Conservation (phyloP, 23 tunicate genomes). For the Trididemnum nubilum region DNA sequence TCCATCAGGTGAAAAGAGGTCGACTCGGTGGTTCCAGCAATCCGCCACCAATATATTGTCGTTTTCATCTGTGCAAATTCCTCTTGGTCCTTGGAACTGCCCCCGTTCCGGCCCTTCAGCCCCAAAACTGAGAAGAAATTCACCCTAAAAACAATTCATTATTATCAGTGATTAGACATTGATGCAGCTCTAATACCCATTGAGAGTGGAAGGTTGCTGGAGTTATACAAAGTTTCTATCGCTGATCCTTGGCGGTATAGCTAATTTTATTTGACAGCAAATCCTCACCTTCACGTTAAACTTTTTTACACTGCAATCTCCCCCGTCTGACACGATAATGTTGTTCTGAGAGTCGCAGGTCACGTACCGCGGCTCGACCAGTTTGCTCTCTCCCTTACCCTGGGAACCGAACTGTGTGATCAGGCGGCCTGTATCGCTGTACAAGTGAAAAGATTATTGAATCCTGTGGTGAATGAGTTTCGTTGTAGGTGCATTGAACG, state of each 20-base stretch:
- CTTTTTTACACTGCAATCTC: conserved; percentile 93
- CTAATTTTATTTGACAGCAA: no score
- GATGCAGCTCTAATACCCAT: no score
- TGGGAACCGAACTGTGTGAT: conserved; percentile 68
- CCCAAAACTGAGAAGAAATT: conserved; percentile 81
- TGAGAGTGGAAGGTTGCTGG: no score
- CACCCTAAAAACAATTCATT: conserved; percentile 72
- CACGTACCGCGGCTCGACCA: conserved; percentile 88
- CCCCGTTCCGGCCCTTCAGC: conserved; percentile 89
- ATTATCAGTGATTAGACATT: no score
- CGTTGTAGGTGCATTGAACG: no score
- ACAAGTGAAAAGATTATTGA: background rate
- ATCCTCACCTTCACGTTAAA: no score
- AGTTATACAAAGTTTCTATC: no score
- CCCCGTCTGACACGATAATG: conserved; percentile 92
- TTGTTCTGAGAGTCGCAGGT: conserved; percentile 93
- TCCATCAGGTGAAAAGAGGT: conserved; percentile 90
- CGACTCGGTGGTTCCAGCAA: conserved; percentile 97
- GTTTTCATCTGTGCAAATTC: conserved; percentile 77
- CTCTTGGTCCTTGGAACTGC: conserved; percentile 91
- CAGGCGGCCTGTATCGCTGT: conserved; percentile 60
- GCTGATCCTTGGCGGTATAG: no score
- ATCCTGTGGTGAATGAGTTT: no score
- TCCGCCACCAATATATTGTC: conserved; percentile 93
- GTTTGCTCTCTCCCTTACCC: conserved; percentile 76